Conservation (phyloP, 2,797 vertebrate species). For the Notolabrus celidotus region DNA sequence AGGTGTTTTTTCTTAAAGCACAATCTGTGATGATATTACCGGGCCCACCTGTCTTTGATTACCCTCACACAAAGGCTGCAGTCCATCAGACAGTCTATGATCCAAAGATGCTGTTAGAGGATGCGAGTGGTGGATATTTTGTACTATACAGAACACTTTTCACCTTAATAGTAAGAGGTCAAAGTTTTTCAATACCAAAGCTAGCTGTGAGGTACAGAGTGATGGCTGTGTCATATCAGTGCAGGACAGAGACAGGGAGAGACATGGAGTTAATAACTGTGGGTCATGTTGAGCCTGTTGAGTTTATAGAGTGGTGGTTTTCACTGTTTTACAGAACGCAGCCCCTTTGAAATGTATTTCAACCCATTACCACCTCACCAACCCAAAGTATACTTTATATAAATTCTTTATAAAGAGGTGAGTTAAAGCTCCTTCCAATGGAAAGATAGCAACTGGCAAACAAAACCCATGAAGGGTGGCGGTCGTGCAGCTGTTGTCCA, state of each 20-base stretch:
- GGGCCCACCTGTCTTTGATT: not conserved
- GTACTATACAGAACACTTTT: conserved; percentile 11
- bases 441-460: too few species aligned
- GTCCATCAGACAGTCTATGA: conserved; percentile 13
- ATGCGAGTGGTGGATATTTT: not conserved
- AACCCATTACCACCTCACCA: too few species aligned
- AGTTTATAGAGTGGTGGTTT: too few species aligned
- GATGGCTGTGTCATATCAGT: not conserved
- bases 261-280: too few species aligned
- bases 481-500: too few species aligned
- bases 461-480: too few species aligned
- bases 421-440: too few species aligned
- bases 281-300: too few species aligned
- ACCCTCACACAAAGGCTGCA: conserved; percentile 11
- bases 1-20: not conserved
- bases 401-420: too few species aligned
- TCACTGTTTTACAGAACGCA: too few species aligned
- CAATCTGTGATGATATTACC: conserved; percentile 7
- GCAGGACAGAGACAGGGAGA: not conserved
- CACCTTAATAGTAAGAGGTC: conserved; percentile 1
- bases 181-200: conserved; percentile 7
- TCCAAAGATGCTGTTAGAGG: conserved; percentile 5
- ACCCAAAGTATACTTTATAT: too few species aligned
- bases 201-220: conserved; percentile 2
- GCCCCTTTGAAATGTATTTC: too few species aligned